Evolutionary conservation across 1,140 invertebrate genomes (phyloP), one percentile per base, ranked within the genome.

Genomic region (Danaus plexippus): DNA sequence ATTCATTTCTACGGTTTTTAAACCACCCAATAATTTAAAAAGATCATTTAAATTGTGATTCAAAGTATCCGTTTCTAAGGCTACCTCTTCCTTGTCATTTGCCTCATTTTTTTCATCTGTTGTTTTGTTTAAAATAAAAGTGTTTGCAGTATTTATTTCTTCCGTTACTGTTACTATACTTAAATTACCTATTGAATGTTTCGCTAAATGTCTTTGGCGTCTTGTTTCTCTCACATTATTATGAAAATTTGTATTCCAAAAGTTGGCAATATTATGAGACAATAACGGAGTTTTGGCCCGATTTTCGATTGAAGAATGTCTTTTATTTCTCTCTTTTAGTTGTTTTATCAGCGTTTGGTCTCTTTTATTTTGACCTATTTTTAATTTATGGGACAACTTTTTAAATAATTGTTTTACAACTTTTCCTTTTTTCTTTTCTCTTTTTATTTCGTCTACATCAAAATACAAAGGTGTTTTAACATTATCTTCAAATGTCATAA

Each of bases 231-330:
- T 32, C 22, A 32, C 22, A 32, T 32, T 61, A 9, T 44, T 46
- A 48, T 64, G 59, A 49, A 71, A 43, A 54, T 67, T 70, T 54
- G 74, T 58, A 51, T 59, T 45, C 70, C 72, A 70, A 61, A 69
- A 71, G 10, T 72, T 65, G 42, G 66, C 45, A 47, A 63, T 66
- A 12, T 69, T 56, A 7, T 69, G 66, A 40, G 49, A 54, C 43
- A 43, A 15, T 32, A 42, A 11, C 12, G n/a, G 43, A 43, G 12
- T 52, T 13, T 3, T 54, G n/a, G 0, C 22, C 43, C 9, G 15
- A 12, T 60, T 47, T 43, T 41, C 46, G 42, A 22, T 47, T 9
- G 12, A 11, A 43, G 22, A 6, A 45, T 15, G 42, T 48, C 9
- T 32, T 47, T 41, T 32, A 4, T 9, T 11, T 41, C 9, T 40